phyloP scores from a whole-genome alignment of 2,797 vertebrate genomes.

The Margarornis squamiger region DNA sequence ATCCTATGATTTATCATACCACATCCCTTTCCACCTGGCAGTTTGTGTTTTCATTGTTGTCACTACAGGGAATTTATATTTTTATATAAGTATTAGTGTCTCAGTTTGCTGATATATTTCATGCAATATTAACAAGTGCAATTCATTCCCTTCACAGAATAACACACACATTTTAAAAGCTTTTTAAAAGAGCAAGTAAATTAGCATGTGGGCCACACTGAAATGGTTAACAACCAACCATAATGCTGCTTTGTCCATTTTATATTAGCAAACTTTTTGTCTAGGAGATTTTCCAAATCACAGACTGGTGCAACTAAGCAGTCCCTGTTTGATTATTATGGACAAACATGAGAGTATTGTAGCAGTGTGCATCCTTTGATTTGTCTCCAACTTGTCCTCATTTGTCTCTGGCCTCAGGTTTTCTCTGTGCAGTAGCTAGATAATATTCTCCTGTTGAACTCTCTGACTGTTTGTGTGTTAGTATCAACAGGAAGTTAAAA shows the following conservation, averaged over 20 bases:
- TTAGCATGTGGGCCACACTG: not conserved
- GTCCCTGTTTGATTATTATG: not conserved
- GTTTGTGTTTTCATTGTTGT: not conserved
- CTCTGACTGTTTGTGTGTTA: not conserved
- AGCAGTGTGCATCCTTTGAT: not conserved
- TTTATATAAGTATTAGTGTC: not conserved
- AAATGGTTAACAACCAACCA: not conserved
- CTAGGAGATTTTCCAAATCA: not conserved
- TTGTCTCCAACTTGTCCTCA: not conserved
- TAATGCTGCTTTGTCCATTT: not conserved
- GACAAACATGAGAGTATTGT: not conserved
- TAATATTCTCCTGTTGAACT: not conserved
- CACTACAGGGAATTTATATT: not conserved
- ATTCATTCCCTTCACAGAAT: not conserved
- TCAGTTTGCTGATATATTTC: not conserved
- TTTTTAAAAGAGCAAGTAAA: not conserved
- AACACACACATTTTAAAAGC: not conserved
- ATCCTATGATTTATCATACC: not conserved
- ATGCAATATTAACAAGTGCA: not conserved
- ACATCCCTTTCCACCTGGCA: not conserved
- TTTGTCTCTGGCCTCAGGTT: not conserved
- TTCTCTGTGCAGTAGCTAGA: not conserved
- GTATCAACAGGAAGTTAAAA: not conserved
- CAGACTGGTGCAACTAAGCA: not conserved
- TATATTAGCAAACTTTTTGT: not conserved